Evolutionary conservation across 2,797 vertebrate genomes (phyloP).

Genomic region (Pseudopleuronectes americanus): DNA sequence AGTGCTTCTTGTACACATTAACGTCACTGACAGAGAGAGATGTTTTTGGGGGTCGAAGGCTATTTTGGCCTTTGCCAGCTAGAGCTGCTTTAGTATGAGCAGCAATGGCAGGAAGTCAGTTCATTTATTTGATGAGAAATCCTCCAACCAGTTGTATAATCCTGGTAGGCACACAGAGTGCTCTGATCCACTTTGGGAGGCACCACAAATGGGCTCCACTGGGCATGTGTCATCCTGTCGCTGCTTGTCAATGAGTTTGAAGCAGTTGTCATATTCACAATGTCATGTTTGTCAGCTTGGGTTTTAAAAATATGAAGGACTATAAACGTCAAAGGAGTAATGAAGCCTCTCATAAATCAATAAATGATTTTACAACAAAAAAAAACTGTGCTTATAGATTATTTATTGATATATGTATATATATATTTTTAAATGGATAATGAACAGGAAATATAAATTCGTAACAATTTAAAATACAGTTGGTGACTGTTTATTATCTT

Average conservation of each 20-base stretch:
- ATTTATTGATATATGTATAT: too few species aligned
- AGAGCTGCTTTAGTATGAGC: constrained; percentile 33
- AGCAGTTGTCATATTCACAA: constrained; percentile 18
- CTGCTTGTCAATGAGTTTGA: constrained; percentile 41
- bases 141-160: constrained; percentile 57
- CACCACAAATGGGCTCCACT: constrained; percentile 23
- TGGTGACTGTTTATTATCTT: too few species aligned
- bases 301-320: constrained; percentile 7
- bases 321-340: neutral
- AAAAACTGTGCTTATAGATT: neutral
- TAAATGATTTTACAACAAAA: neutral
- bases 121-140: constrained; percentile 65
- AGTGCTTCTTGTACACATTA: constrained; percentile 37
- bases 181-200: constrained; percentile 53
- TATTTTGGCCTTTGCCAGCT: constrained; percentile 22
- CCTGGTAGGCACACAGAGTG: constrained; percentile 37
- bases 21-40: constrained; percentile 25
- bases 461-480: too few species aligned
- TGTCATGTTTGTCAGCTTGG: constrained; percentile 16
- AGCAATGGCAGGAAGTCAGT: constrained; percentile 40
- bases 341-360: neutral
- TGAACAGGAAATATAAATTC: too few species aligned
- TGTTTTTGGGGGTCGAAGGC: constrained; percentile 3
- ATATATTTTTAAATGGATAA: too few species aligned
- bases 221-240: constrained; percentile 26